Evolutionary conservation across 2,888 invertebrate genomes (phyloP).

Genomic region (Doris montereyensis): DNA sequence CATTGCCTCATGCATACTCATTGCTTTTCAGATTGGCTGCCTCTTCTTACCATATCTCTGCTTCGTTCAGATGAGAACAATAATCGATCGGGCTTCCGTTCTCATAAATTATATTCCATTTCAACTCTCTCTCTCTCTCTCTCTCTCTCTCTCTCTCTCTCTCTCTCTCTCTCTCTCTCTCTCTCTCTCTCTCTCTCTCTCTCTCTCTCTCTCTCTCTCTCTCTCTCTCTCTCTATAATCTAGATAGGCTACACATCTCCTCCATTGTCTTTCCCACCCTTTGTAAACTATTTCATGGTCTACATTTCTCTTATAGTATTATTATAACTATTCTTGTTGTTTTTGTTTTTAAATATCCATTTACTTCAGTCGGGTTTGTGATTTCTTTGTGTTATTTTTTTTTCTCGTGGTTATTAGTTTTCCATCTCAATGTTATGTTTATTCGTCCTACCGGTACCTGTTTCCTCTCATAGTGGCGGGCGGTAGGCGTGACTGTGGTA

Average conservation of each 20-base stretch:
- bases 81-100: too few species aligned
- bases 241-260: background rate
- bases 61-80: too few species aligned
- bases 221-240: background rate
- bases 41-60: too few species aligned
- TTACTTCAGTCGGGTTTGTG: background rate
- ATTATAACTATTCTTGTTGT: background rate
- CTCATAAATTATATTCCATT: background rate
- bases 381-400: background rate
- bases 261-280: background rate
- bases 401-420: background rate
- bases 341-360: background rate
- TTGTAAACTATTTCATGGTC: background rate
- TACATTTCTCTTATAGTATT: background rate
- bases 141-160: background rate
- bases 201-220: conserved; percentile 1
- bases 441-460: background rate
- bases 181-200: background rate
- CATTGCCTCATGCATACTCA: too few species aligned
- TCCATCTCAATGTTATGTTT: background rate
- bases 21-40: too few species aligned
- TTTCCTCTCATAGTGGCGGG: background rate
- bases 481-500: too few species aligned
- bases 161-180: background rate
- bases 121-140: background rate